Base-by-base conservation (phyloP, 2,113 vertebrate species). In the Lanius collurio region DNA sequence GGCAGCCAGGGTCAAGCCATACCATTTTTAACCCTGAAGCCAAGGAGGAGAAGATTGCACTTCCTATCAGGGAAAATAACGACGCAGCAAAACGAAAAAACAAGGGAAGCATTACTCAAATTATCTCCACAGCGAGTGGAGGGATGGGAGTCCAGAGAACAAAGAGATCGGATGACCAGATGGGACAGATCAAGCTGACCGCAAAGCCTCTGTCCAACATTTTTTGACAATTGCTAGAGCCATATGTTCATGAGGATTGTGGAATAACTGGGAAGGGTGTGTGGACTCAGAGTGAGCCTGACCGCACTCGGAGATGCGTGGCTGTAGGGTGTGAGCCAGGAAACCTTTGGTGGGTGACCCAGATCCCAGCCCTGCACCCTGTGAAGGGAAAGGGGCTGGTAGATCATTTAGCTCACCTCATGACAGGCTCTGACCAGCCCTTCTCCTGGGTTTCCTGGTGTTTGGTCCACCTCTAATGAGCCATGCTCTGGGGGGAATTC, bases 181-280 rank as follows among this genome's bases (percentile, higher is more conserved):
- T 96, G 94, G 95, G 94, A 92, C 56, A 82, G 87, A 95, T 95
- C 95, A 95, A 89, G 94, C 69, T 30, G 35, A 95, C 93, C 94
- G 82, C 93, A 96, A 89, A 95, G 80, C 3, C 91, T 94, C 83
- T 78, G 79, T 92, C 94, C 86, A 95, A 86, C 49, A 60, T 89
- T 94, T 96, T 94, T 93, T 88, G 76, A 92, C 87, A 81, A 89
- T 87, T 90, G 56, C 60, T 79, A 64, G 86, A 96, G 60, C 80
- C 92, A 71, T 93, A 65, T 95, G 83, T 93, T 92, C 68, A 2
- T 27, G 47, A 71, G 88, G 73, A 60, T 19, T 93, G 86, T 87
- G 75, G 90, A 88, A 92, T 87, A 57, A 57, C 60, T 64, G 73
- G 79, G 85, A 88, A 93, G 92, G 88, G 64, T 2, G 35, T 84